Conservation (phyloP, 1,140 invertebrate species). For the Amyelois transitella region DNA sequence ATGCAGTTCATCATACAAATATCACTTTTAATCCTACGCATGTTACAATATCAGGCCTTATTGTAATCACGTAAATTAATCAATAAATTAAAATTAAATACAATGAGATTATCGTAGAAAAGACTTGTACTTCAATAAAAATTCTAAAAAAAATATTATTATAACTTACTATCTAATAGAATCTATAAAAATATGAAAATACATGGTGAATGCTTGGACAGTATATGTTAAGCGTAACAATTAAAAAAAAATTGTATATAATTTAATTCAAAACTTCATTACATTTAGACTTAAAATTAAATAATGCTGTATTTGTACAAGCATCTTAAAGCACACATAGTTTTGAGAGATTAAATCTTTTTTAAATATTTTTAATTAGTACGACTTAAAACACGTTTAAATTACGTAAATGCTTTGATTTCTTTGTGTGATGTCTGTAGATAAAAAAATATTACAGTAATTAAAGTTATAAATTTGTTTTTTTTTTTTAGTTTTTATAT, state of each 20-base stretch:
- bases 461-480: too few species aligned
- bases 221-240: not conserved
- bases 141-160: not conserved
- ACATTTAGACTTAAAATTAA: not conserved
- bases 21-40: too few species aligned
- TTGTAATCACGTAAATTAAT: too few species aligned
- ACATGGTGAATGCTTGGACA: not conserved
- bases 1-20: too few species aligned
- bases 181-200: not conserved
- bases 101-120: not conserved
- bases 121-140: not conserved
- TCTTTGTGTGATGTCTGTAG: too few species aligned
- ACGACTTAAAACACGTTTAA: too few species aligned
- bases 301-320: not conserved
- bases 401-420: too few species aligned
- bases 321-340: not conserved
- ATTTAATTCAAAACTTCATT: not conserved
- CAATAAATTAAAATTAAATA: not conserved
- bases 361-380: too few species aligned
- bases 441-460: too few species aligned
- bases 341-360: too few species aligned
- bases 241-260: not conserved
- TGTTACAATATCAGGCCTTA: too few species aligned
- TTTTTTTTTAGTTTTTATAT: too few species aligned
- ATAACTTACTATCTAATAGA: not conserved